Conservation (phyloP, 2,113 vertebrate species). For the Pyxicephalus adspersus region DNA sequence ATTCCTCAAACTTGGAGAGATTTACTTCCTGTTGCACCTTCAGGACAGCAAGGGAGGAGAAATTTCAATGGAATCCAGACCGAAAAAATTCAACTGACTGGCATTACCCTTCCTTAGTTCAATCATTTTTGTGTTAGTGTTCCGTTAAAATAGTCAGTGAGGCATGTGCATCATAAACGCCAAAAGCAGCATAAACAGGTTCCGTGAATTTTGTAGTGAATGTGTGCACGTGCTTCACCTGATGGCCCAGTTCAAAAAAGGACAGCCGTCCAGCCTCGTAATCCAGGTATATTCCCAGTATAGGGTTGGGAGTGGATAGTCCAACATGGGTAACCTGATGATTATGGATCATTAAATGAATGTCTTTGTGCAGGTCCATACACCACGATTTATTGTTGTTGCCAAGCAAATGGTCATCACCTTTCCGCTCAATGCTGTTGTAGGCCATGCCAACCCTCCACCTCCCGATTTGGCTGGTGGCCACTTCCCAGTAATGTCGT, state of each 20-base stretch:
- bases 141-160: too few relatives aligned
- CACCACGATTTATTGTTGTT: constrained; percentile 4
- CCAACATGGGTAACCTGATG: too few relatives aligned
- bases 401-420: not conserved
- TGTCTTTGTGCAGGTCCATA: not conserved
- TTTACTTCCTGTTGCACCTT: too few relatives aligned
- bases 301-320: not conserved
- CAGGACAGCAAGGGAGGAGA: too few relatives aligned
- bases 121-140: too few relatives aligned
- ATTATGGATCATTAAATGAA: not conserved
- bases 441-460: constrained; percentile 19
- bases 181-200: constrained; percentile 10
- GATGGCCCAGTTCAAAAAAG: not conserved
- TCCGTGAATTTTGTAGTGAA: constrained; percentile 14
- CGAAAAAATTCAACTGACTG: too few relatives aligned
- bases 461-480: not conserved
- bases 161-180: too few relatives aligned
- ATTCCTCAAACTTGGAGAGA: too few relatives aligned
- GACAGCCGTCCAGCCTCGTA: not conserved
- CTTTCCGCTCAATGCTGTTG: constrained; percentile 4
- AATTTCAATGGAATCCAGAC: too few relatives aligned
- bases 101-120: too few relatives aligned
- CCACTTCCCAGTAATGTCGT: constrained; percentile 29
- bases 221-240: not conserved
- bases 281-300: not conserved